Base-by-base conservation (phyloP, 2,888 invertebrate species). In the Hydropsyche betteni region DNA sequence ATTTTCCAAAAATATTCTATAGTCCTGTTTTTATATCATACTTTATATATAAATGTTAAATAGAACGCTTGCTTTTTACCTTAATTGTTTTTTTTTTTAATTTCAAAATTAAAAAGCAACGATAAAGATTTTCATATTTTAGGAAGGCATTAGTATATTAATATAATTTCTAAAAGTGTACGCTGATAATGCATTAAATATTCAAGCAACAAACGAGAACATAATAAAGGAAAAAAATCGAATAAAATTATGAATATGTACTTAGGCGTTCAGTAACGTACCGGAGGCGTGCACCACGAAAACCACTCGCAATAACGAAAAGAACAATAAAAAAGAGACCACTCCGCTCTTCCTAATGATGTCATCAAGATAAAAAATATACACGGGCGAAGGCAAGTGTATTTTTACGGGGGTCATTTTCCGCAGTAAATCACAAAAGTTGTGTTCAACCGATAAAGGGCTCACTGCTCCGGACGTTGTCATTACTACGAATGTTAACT, bases 371-470 rank as follows among this genome's bases (percentile, higher is more conserved):
- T 58, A 14, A 58, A 58, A 58, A 58, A 58, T 24, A 58, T 24
- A 58, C 24, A 58, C 58, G 14, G n/a, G 14, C 12, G 58, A 14
- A 58, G 58, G 58, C 24, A 24, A 58, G 58, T 58, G 58, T 58
- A 58, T 58, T 58, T 58, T 58, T 58, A 58, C 58, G 8, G 58
- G 58, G 58, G 58, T 58, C 58, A 58, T 58, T 58, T 58, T 58
- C 58, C 58, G 24, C 58, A 14, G 58, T 58, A 58, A 58, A 58
- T 58, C 58, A 58, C 58, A 58, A 14, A 58, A 58, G 58, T 58
- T 58, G 58, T 58, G 58, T 58, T 58, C 24, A 58, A 58, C 58
- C 58, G 58, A 58, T 58, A 58, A 44, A 58, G 58, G 58, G 58
- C 58, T 14, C 24, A 24, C 24, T 58, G 58, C 24, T 14, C 58